Evolutionary conservation across 2,888 invertebrate genomes (phyloP), one percentile per base, ranked within the genome.

Genomic region (Trichopoda pennipes): DNA sequence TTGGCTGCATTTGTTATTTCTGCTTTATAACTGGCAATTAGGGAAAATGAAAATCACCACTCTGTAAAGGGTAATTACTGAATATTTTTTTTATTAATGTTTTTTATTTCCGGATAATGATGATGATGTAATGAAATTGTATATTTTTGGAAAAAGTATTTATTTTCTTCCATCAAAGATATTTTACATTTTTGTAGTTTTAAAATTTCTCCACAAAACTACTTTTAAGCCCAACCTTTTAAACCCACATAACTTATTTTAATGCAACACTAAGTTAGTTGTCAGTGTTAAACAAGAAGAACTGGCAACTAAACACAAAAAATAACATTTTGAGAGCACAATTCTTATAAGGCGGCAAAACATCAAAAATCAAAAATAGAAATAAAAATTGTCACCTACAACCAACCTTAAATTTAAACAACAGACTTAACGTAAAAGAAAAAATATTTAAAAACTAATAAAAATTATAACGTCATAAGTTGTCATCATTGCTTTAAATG

Each of bases 301-400:
- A 42, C 19, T 10, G 51, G 9, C 58, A 75, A 42, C 72, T 69
- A 58, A 56, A 68, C 42, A 69, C 28, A 56, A 55, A 69, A 60
- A 21, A 7, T 68, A 83, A 69, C 35, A 9, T 76, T 66, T 81
- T 84, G 84, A 83, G 84, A 82, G 63, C 73, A 74, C 58, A 69
- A 72, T 69, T 81, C 47, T 70, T 68, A 68, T 69, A 51, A 70
- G 68, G 75, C 79, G 79, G 82, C 19, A 78, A 53, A 72, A 80
- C 56, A 60, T 82, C 80, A 80, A 81, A 80, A 56, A 60, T 19
- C 53, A 42, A 8, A 66, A 80, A 66, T 70, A 81, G 64, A 84
- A 83, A 64, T 38, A 55, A 80, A 76, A 84, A 79, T 87, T 88
- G 87, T 89, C 88, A 89, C 89, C 89, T 87, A 89, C 90, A 90